Evolutionary conservation across 2,113 vertebrate genomes (phyloP), one percentile per base, ranked within the genome.

Genomic region (Rhinoptilus africanus): DNA sequence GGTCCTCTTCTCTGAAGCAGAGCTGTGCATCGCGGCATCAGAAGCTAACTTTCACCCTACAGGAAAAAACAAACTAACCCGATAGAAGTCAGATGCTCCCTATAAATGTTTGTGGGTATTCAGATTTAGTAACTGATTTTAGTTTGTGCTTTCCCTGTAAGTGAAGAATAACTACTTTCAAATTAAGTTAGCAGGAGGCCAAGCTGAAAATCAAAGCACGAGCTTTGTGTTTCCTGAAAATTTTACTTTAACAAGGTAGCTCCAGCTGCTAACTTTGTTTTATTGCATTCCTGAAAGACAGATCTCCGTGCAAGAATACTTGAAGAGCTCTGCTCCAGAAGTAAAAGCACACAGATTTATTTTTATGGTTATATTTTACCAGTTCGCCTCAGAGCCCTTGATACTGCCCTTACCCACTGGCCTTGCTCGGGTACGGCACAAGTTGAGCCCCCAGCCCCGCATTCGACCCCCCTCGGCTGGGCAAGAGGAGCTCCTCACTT

Each of bases 41-140:
- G 69, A 88, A 93, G 91, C 85, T 80, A 93, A 93, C 59, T 34
- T 90, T 81, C 73, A 88, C 84, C 88, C 93, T 87, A 12, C 48
- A n/a, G 79, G 96, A 96, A 91, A 94, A 96, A 89, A 82, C 92
- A 97, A 95, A 97, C 93, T 43, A 82, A 63, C 59, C 59, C 88
- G 89, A 97, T 63, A 96, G 51, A 41, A 97, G 92, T 97, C 97
- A 98, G 96, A 95, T 96, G 96, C 88, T 85, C 56, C 80, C 85
- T 84, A 81, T 95, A 98, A 98, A 97, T 15, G 17, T 76, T 7
- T 41, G 30, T 26, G 68, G 90, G 88, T 75, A 94, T 39, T 94
- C 56, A 72, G 76, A 89, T 79, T 90, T 83, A 96, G 94, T 62
- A 67, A 96, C 86, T 35, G 83, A 94, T 96, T 95, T 95, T 53